A percentile compares a stretch with the other conserved stretches of the same genome.
phyloP scores from a whole-genome alignment of 2,797 vertebrate genomes.

The Rachycentron canadum region DNA sequence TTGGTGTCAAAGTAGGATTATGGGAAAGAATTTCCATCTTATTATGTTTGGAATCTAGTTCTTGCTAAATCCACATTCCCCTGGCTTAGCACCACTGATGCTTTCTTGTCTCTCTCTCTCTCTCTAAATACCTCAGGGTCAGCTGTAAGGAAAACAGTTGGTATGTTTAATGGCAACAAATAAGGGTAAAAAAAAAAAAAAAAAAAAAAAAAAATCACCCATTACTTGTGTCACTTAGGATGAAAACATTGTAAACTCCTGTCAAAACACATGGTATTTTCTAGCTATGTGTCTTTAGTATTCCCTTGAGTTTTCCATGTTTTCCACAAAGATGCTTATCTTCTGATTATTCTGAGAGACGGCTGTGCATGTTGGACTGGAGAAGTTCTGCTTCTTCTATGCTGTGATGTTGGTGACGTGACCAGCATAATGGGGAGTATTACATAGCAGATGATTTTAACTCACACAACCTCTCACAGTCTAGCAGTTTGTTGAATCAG shows the following conservation, averaged over 20 bases:
- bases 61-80: constrained; percentile 81
- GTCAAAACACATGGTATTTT: constrained; percentile 15
- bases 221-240: neutral
- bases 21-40: constrained; percentile 78
- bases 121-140: constrained; percentile 54
- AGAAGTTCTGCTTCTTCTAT: neutral
- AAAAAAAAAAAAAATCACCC: constrained; percentile 12
- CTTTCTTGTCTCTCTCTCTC: constrained; percentile 66
- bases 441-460: constrained; percentile 39
- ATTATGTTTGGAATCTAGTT: constrained; percentile 79
- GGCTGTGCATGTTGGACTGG: neutral
- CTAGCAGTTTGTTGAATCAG: constrained; percentile 21
- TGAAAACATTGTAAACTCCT: constrained; percentile 7
- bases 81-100: constrained; percentile 55
- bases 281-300: neutral
- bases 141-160: constrained; percentile 42
- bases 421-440: constrained; percentile 21
- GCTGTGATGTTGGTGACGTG: neutral
- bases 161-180: constrained; percentile 2
- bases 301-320: neutral
- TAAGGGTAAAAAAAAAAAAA: constrained; percentile 30
- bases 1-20: constrained; percentile 78
- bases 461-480: constrained; percentile 35
- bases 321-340: neutral
- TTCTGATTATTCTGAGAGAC: neutral